A percentile compares a stretch with the other conserved stretches of the same genome.
Evolutionary conservation across 2,888 invertebrate species (phyloP).

Genomic region (Quadroppia sp.): DNA sequence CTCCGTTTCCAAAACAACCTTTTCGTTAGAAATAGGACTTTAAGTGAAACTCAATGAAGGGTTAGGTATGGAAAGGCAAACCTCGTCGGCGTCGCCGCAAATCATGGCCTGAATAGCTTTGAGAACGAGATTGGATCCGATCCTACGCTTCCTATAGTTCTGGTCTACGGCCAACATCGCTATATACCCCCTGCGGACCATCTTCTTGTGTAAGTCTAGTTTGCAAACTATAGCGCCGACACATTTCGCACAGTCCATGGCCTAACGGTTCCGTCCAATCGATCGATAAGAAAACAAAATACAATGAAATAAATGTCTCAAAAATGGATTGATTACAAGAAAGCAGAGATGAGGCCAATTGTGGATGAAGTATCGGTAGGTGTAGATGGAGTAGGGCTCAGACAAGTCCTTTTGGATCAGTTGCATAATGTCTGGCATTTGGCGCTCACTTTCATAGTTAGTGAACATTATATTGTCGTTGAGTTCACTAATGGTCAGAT

Average conservation of each 20-base stretch:
- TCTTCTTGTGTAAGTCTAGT: conserved; percentile 60
- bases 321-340: conserved; percentile 62
- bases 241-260: conserved; percentile 77
- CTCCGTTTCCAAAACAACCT: conserved; percentile 96
- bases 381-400: conserved; percentile 99
- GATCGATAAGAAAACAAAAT: too few species aligned
- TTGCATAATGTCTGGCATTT: conserved; percentile 98
- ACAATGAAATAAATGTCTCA: conserved; percentile 47
- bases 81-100: conserved; percentile 64
- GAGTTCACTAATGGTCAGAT: background rate
- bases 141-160: conserved; percentile 85
- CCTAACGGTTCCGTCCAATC: too few species aligned
- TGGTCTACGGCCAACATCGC: conserved; percentile 99
- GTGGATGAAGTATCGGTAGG: conserved; percentile 99
- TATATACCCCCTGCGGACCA: conserved; percentile 91
- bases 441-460: conserved; percentile 83
- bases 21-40: conserved; percentile 41
- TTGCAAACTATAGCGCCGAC: conserved; percentile 99
- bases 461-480: conserved; percentile 44
- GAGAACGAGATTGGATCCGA: conserved; percentile 66
- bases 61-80: conserved; percentile 50
- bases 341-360: conserved; percentile 99
- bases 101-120: conserved; percentile 77
- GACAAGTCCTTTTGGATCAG: conserved; percentile 98
- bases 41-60: too few species aligned